phyloP scores from a whole-genome alignment of 2,888 invertebrate species.

The Pycnomerus fuliginosus region DNA sequence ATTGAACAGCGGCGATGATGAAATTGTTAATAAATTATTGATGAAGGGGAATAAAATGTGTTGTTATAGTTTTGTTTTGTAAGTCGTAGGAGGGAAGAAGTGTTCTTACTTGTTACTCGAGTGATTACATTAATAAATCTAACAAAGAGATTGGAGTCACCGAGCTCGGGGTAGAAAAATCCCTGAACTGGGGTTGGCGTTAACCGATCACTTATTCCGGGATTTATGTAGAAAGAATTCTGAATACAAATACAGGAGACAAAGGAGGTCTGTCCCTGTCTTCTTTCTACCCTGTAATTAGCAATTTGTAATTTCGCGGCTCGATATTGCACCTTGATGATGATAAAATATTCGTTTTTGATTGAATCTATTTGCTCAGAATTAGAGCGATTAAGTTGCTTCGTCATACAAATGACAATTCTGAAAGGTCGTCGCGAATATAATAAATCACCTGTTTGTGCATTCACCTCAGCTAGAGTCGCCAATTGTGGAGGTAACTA shows the following conservation, averaged over 20 bases:
- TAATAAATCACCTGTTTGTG: conserved; percentile 32
- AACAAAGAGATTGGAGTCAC: conserved; percentile 48
- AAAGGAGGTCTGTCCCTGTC: conserved; percentile 25
- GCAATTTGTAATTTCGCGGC: conserved; percentile 6
- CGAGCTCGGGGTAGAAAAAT: conserved; percentile 49
- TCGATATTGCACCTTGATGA: not conserved
- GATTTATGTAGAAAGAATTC: conserved; percentile 53
- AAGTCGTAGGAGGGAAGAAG: not conserved
- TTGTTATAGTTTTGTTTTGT: too few species aligned
- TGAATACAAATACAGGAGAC: conserved; percentile 47
- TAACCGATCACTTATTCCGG: conserved; percentile 54
- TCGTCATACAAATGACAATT: conserved; percentile 10
- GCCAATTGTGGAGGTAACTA: conserved; percentile 49
- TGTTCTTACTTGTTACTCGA: conserved; percentile 50
- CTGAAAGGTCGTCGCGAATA: conserved; percentile 7
- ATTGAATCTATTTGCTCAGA: conserved; percentile 1
- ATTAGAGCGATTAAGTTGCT: conserved; percentile 12
- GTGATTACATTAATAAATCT: conserved; percentile 55
- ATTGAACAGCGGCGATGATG: too few species aligned
- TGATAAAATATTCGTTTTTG: not conserved
- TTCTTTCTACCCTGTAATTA: conserved; percentile 8
- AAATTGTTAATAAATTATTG: too few species aligned
- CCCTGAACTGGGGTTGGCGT: conserved; percentile 51
- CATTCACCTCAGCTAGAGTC: conserved; percentile 34
- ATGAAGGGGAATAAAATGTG: too few species aligned